These are phyloP conservation scores for Myiozetetes cayanensis DNA, from an alignment of 2,113 vertebrate genomes.

Conservation along the genomic window DNA sequence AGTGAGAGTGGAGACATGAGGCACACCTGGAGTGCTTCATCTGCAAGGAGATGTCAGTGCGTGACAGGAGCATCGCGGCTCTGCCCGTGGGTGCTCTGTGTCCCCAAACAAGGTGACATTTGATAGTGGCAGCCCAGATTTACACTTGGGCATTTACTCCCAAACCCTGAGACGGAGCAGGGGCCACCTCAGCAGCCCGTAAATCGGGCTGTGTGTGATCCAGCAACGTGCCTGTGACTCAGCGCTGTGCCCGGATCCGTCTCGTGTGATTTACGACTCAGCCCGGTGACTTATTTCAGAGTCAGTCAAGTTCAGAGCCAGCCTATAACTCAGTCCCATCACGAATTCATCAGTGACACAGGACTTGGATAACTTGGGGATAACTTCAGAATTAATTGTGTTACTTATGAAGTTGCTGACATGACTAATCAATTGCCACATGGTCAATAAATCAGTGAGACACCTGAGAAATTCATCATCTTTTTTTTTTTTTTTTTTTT, in stretches of 20 bases:
- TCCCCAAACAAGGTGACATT: neutral
- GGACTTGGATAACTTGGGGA: conserved; percentile 25
- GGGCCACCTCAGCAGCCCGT: neutral
- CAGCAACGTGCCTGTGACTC: neutral
- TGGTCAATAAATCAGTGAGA: conserved; percentile 52
- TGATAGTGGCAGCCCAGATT: neutral
- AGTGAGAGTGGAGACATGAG: rapidly evolving
- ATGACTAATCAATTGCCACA: conserved; percentile 60
- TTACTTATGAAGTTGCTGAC: conserved; percentile 67
- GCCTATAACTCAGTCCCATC: conserved; percentile 24
- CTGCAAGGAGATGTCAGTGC: rapidly evolving
- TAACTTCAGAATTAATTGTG: conserved; percentile 66
- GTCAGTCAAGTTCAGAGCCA: conserved; percentile 41
- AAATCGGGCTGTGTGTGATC: neutral
- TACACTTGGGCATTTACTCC: neutral
- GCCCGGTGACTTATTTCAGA: conserved; percentile 25
- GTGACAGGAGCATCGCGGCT: neutral
- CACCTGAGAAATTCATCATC: conserved; percentile 44
- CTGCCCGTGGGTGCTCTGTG: neutral
- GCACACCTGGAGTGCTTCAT: neutral
- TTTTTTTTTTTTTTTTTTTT: neutral
- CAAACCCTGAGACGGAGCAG: neutral
- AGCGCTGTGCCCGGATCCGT: neutral
- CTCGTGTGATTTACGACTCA: conserved; percentile 27
- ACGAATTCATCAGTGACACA: conserved; percentile 30